Evolutionary conservation across 2,888 invertebrate species (phyloP), one percentile per base, ranked within the genome.

Genomic region (Shargacucullia verbasci): DNA sequence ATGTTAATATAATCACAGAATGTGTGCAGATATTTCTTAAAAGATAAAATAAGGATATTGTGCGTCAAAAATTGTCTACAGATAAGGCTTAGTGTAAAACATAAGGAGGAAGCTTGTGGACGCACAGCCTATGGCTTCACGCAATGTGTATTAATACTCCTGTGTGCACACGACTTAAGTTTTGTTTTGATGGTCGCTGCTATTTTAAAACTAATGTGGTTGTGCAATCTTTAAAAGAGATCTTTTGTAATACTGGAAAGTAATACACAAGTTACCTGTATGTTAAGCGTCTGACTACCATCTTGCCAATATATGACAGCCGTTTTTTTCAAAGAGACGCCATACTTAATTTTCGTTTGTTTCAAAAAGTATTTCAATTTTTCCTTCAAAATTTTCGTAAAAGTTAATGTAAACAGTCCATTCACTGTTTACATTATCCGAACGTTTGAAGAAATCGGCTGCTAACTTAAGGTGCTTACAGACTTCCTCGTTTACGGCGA

Each of bases 71-170:
- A 59, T 74, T 54, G 41, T 10, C 14, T 52, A 57, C 37, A 14
- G 7, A 46, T n/a, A 46, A 8, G 31, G 45, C 52, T 56, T 56
- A 49, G 56, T 57, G 35, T 49, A 49, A 45, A 44, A 46, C 40
- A 60, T 54, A 55, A 39, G 52, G 57, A 52, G 48, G n/a, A 53
- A 48, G 68, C 66, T 70, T 73, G 63, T 65, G 59, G 37, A 62
- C 34, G 59, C 73, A 76, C 75, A 57, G 70, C 69, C 72, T 15
- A 54, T 25, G 55, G 66, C 75, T 73, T 73, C 53, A 65, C 58
- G 73, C 70, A 66, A 70, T 58, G 59, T 73, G 57, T 59, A 61
- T 69, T 33, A 70, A 76, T 73, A 70, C 71, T 79, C 76, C 65
- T 73, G 70, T 76, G 66, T 71, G 68, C 68, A 76, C 67, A 53